Conservation (phyloP, 2,797 vertebrate genomes). For the Lithobates pipiens region DNA sequence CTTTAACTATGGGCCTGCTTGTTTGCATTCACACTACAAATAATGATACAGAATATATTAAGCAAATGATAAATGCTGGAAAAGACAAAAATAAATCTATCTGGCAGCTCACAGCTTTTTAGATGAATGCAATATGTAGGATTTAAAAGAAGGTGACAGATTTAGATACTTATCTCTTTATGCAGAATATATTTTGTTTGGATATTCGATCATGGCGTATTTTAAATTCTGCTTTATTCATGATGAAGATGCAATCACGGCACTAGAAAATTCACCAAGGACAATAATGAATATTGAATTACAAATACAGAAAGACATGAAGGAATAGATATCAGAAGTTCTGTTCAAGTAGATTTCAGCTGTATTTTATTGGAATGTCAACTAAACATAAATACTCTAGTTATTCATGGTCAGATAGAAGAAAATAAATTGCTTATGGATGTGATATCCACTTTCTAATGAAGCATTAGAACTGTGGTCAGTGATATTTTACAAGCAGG, state of each 20-base stretch:
- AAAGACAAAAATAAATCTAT: constrained; percentile 59
- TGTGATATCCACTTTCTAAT: background rate
- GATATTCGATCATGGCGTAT: constrained; percentile 56
- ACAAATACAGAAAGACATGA: constrained; percentile 39
- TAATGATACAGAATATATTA: constrained; percentile 55
- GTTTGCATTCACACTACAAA: constrained; percentile 51
- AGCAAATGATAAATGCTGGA: constrained; percentile 55
- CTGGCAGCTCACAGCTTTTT: constrained; percentile 57
- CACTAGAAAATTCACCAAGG: constrained; percentile 56
- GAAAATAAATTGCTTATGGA: background rate
- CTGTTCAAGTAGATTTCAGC: constrained; percentile 14
- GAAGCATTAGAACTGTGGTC: background rate
- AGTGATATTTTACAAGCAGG: too few relatives aligned
- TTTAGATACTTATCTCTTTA: constrained; percentile 59
- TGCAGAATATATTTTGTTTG: constrained; percentile 58
- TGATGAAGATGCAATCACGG: constrained; percentile 49
- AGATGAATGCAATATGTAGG: constrained; percentile 57
- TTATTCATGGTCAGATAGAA: background rate
- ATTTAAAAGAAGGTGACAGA: constrained; percentile 58
- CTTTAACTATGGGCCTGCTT: constrained; percentile 53
- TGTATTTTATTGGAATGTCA: constrained; percentile 11
- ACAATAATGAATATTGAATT: constrained; percentile 63
- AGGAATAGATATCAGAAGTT: constrained; percentile 38
- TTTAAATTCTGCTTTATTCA: constrained; percentile 60
- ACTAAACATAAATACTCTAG: background rate